Evolutionary conservation across 2,113 vertebrate species (phyloP).

Genomic region (Tonatia bakeri): DNA sequence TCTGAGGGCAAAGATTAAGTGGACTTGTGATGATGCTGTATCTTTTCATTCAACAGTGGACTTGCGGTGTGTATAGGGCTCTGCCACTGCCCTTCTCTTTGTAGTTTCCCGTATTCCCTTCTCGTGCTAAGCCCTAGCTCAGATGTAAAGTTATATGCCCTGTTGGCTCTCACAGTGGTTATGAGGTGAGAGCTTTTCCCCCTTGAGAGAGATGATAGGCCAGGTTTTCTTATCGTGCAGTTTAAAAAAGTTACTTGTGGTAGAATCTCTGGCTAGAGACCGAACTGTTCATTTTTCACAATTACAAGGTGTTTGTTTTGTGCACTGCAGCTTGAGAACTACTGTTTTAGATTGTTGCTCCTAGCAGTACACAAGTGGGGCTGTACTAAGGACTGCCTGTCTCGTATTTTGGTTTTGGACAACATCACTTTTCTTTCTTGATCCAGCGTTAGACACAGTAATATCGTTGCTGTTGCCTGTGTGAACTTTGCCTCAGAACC

Average conservation of each 20-base stretch:
- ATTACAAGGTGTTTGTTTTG: background rate
- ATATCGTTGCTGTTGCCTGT: background rate
- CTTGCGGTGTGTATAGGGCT: background rate
- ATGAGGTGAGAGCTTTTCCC: background rate
- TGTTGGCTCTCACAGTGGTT: background rate
- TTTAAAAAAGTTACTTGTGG: background rate
- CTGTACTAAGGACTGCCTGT: background rate
- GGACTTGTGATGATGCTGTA: background rate
- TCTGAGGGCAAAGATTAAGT: slow-evolving; percentile 54
- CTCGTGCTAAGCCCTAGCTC: background rate
- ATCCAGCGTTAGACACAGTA: background rate
- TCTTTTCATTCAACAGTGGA: slow-evolving; percentile 28
- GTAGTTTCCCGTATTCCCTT: background rate
- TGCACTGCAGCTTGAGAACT: background rate
- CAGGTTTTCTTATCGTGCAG: background rate
- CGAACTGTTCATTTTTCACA: background rate
- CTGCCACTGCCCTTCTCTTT: background rate
- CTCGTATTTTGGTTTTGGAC: background rate
- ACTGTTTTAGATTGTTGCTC: background rate
- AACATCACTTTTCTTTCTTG: background rate
- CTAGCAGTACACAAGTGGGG: background rate
- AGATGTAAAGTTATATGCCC: background rate
- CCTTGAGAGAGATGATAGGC: background rate
- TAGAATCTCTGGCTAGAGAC: background rate
- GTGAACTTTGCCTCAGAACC: background rate